Conservation (phyloP, 2,113 vertebrate species). For the Trachemys scripta region DNA sequence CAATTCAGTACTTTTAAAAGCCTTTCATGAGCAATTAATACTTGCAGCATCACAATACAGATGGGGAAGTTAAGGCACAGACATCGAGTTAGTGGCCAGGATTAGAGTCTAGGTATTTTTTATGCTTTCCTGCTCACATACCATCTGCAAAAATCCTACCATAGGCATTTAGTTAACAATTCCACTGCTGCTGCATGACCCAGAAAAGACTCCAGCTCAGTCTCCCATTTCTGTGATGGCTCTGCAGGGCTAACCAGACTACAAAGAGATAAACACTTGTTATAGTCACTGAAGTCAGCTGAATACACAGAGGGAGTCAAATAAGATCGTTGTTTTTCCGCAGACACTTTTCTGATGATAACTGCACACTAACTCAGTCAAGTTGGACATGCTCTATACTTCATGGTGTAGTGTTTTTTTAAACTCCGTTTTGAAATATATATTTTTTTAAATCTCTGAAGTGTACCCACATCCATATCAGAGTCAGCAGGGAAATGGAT, state of each 20-base stretch:
- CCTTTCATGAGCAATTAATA: not conserved
- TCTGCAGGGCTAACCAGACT: not conserved
- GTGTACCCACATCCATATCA: not conserved
- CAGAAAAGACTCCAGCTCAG: not conserved
- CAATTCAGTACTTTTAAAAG: not conserved
- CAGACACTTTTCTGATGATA: not conserved
- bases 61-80: not conserved
- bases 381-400: not conserved
- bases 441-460: not conserved
- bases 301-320: not conserved
- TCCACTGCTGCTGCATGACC: not conserved
- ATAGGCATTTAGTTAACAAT: not conserved
- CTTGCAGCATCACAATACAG: not conserved
- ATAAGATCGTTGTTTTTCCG: accelerated
- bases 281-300: not conserved
- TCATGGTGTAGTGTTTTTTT: not conserved
- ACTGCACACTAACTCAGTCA: not conserved
- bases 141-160: not conserved
- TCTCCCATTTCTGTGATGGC: not conserved
- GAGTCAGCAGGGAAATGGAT: not conserved
- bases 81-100: not conserved
- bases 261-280: not conserved
- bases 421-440: not conserved
- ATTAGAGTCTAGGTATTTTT: not conserved
- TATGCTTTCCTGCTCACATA: not conserved